Conservation (phyloP, 2,888 invertebrate genomes). For the Dione vanillae region DNA sequence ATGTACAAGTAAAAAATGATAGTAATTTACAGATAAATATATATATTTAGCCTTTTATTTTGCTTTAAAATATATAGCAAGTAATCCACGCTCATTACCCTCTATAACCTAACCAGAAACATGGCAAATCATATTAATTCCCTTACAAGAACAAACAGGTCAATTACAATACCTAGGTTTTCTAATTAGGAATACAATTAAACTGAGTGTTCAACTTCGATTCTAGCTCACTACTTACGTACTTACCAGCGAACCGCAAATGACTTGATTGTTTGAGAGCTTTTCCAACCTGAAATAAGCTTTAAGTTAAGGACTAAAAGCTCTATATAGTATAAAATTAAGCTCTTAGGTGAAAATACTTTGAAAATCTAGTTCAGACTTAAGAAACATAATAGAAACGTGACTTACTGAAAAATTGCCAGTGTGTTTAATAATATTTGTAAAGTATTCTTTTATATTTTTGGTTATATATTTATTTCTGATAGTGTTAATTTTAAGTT, state of each 20-base stretch:
- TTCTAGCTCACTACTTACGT: constrained; percentile 45
- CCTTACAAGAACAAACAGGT: constrained; percentile 39
- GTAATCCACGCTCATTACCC: neutral
- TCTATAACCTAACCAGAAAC: neutral
- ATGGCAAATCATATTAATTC: constrained; percentile 9
- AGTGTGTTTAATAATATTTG: neutral
- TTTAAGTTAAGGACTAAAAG: neutral
- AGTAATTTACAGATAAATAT: no score
- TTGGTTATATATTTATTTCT: neutral
- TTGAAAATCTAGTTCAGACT: constrained; percentile 22
- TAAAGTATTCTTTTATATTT: neutral
- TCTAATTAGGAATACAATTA: constrained; percentile 48
- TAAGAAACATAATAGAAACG: constrained; percentile 16
- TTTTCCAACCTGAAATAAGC: constrained; percentile 8
- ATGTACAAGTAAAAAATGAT: no score
- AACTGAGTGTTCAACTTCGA: constrained; percentile 45
- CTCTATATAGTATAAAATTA: neutral
- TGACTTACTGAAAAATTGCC: constrained; percentile 20
- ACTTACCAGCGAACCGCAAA: constrained; percentile 44
- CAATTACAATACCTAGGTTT: constrained; percentile 43
- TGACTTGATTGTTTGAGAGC: constrained; percentile 37
- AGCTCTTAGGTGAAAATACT: constrained; percentile 27
- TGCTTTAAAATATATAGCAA: neutral
- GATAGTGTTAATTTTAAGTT: no score
- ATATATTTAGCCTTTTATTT: neutral